phyloP scores from a whole-genome alignment of 2,888 invertebrate species.

The Zele albiditarsus region DNA sequence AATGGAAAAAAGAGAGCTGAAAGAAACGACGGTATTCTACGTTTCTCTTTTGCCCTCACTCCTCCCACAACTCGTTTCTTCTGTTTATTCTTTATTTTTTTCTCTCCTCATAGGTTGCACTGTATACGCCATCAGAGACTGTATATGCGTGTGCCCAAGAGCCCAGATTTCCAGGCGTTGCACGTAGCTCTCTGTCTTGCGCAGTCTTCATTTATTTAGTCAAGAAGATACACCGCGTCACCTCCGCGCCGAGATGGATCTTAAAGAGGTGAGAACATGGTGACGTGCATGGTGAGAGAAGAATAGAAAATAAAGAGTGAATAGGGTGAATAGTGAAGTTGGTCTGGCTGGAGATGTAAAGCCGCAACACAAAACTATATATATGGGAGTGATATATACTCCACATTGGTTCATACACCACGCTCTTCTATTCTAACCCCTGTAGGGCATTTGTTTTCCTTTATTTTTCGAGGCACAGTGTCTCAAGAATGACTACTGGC shows the following conservation, averaged over 20 bases:
- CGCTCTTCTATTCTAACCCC: conserved; percentile 18
- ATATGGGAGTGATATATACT: conserved; percentile 2
- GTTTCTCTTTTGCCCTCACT: conserved; percentile 17
- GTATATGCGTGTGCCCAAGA: conserved; percentile 35
- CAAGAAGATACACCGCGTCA: conserved; percentile 53
- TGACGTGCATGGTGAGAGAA: conserved; percentile 5
- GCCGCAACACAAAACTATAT: conserved; percentile 25
- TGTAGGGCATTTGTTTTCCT: conserved; percentile 27
- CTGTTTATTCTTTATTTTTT: conserved; percentile 19
- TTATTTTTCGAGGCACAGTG: conserved; percentile 40
- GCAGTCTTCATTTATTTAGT: conserved; percentile 58
- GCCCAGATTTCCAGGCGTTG: conserved; percentile 51
- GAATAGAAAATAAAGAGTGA: conserved; percentile 1
- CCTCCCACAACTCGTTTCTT: conserved; percentile 28
- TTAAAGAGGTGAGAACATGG: conserved; percentile 43
- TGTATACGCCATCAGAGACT: conserved; percentile 37
- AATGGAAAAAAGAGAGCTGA: conserved; percentile 18
- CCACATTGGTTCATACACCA: conserved; percentile 26
- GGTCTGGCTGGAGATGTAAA: not conserved
- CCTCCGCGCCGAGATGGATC: conserved; percentile 50
- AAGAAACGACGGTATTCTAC: conserved; percentile 16
- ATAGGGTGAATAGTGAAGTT: not conserved
- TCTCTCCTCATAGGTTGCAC: conserved; percentile 33
- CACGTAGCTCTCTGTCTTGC: conserved; percentile 49
- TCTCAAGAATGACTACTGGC: conserved; percentile 41